Conservation (phyloP, 2,888 invertebrate species). For the Agrilus cyanescens region DNA sequence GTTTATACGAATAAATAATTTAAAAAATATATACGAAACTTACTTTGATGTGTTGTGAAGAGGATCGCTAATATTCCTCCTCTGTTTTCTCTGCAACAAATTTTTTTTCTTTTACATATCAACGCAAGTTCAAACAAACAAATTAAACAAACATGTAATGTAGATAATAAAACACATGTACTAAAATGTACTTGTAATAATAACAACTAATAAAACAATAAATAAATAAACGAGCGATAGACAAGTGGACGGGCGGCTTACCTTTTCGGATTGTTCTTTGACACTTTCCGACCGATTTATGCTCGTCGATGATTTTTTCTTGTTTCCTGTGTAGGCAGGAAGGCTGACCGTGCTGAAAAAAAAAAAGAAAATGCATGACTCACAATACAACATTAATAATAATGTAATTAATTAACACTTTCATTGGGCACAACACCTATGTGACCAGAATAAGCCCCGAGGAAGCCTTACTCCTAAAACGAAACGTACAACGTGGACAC, state of each 20-base stretch:
- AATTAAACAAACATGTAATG: slow-evolving; percentile 1
- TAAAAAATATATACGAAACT: slow-evolving; percentile 28
- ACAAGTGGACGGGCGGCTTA: slow-evolving; percentile 8
- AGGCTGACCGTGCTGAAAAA: slow-evolving; percentile 30
- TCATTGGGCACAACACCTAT: too few species aligned
- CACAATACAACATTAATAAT: neutral
- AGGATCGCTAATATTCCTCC: slow-evolving; percentile 71
- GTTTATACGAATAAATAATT: too few species aligned
- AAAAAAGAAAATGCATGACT: too few species aligned
- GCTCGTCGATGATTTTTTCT: slow-evolving; percentile 27
- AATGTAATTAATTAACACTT: too few species aligned
- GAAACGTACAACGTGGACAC: too few species aligned
- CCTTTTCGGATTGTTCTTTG: slow-evolving; percentile 36
- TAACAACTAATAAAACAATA: too few species aligned
- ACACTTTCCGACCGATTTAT: slow-evolving; percentile 37
- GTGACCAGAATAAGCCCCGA: too few species aligned
- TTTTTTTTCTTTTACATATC: too few species aligned
- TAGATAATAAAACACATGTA: too few species aligned
- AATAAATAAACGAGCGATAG: neutral
- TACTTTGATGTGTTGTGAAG: slow-evolving; percentile 60
- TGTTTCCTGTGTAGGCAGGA: slow-evolving; percentile 28
- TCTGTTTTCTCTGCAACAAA: slow-evolving; percentile 46
- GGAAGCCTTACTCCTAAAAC: too few species aligned
- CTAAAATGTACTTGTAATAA: too few species aligned
- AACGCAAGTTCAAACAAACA: neutral